Evolutionary conservation across 2,797 vertebrate species (phyloP), one percentile per base, ranked within the genome.

Genomic region (Dryobates pubescens): DNA sequence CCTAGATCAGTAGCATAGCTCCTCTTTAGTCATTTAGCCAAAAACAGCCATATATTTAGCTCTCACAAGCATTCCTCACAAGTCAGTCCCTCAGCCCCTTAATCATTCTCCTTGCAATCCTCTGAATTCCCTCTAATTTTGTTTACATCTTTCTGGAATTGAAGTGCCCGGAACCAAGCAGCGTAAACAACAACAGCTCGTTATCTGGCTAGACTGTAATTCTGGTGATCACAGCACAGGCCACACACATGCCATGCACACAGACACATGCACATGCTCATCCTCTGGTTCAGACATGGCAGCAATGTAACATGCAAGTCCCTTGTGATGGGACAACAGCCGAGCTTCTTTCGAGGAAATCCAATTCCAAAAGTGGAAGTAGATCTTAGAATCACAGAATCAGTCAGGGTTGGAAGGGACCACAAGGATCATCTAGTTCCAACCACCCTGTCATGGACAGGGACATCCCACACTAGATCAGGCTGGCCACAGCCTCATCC

Each of bases 51-150:
- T 86, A 94, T 95, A 96, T 95, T 96, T 90, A 95, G 93, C 86
- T 94, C 49, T 69, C 86, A 82, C 87, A 96, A 96, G 86, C 94
- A 93, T 95, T 95, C 88, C 90, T 96, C 90, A 47, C 86, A 97
- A 96, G 95, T 96, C 93, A 94, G 96, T 95, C 95, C 94, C 91
- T 95, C 93, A 94, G 82, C 95, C 93, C 94, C 93, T 97, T 93
- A 94, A 96, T 95, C 96, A 95, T 79, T 96, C 96, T 96, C 95
- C 89, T 96, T 96, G 94, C 93, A 95, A 92, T 95, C 94, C 94
- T 96, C 92, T 96, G 96, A 97, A 97, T 97, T 96, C 94, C 89
- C 90, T 96, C 94, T 96, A 96, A 96, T 97, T 97, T 97, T 97
- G 96, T 97, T 97, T 97, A 96, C 90, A 94, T 95, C 86, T 94